phyloP scores from a whole-genome alignment of 2,797 vertebrate species.

The Myripristis murdjan region DNA sequence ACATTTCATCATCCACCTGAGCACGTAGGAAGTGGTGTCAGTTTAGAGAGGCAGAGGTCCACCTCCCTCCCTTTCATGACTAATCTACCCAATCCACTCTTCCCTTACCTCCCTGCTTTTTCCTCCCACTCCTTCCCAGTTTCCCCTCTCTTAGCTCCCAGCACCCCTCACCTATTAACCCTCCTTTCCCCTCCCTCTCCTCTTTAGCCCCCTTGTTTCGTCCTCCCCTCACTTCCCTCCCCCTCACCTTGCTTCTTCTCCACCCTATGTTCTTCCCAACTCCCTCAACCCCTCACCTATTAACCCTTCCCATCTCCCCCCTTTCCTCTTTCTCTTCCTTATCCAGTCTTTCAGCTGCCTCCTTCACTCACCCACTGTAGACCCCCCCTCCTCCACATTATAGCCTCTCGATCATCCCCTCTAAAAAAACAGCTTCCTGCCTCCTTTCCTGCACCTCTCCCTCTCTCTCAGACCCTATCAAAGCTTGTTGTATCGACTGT shows the following conservation, averaged over 20 bases:
- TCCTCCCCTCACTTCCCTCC: not conserved
- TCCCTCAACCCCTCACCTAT: constrained; percentile 41
- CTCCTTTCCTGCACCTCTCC: not conserved
- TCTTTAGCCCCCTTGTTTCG: constrained; percentile 17
- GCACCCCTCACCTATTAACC: constrained; percentile 81
- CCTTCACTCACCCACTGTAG: constrained; percentile 29
- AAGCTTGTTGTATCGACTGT: constrained; percentile 84
- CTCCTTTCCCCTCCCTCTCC: constrained; percentile 45
- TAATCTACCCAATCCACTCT: constrained; percentile 35
- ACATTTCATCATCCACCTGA: constrained; percentile 57
- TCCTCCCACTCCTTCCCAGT: constrained; percentile 50
- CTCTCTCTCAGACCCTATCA: constrained; percentile 66
- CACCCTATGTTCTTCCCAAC: constrained; percentile 27
- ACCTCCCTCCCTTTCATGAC: constrained; percentile 46
- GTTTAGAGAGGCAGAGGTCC: constrained; percentile 60
- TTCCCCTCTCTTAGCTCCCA: constrained; percentile 63
- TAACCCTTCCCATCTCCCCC: constrained; percentile 19
- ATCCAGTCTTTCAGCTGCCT: constrained; percentile 36
- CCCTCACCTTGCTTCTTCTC: not conserved
- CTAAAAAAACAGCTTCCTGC: constrained; percentile 9
- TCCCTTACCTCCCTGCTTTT: constrained; percentile 34
- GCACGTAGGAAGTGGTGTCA: constrained; percentile 74
- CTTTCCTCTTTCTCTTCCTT: constrained; percentile 41
- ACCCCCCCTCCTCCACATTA: constrained; percentile 33
- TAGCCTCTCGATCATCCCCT: constrained; percentile 5